Base-by-base conservation (phyloP, 2,113 vertebrate species). In the Myotis brandtii region DNA sequence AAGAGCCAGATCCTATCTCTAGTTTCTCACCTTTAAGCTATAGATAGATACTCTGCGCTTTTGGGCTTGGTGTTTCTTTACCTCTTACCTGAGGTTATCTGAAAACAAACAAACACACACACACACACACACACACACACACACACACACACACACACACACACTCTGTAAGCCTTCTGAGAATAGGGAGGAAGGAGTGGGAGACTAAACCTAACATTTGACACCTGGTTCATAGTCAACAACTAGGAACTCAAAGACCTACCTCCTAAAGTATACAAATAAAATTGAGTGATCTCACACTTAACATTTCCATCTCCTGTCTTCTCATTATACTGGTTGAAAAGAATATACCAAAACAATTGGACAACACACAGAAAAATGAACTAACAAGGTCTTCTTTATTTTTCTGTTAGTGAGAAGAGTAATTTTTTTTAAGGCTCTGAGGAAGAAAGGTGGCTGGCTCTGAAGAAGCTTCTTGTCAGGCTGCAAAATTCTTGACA, bases 261-360 rank as follows among this genome's bases (percentile, higher is more conserved):
- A 93, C 40, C 30, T 91, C 67, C 48, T 79, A 69, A n/a, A 89
- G n/a, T 56, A 84, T 16, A 91, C 54, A 93, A 92, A 84, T 46
- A 93, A 93, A 94, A 94, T 75, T 37, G 25, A 64, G 32, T 18
- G 69, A 59, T 92, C 32, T 95, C 40, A 84, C 18, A 32, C 34
- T 83, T 89, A 93, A 70, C 50, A 91, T 54, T 52, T 32, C 23
- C 40, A 92, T 92, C 94, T 87, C 56, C 32, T 87, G 86, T 90
- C 37, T 84, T 88, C 43, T 80, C 40, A 66, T 76, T 79, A 64
- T n/a, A 66, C 13, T 46, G 8, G 21, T 25, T 56, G 25, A 87
- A 95, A 96, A 83, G 27, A 95, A 89, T 70, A 97, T 67, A 94
- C 23, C 20, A 73, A 95, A 95, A 94, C 40, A 95, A 90, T 10